Conservation (phyloP, 2,113 vertebrate species). For the Pampusana beccarii region DNA sequence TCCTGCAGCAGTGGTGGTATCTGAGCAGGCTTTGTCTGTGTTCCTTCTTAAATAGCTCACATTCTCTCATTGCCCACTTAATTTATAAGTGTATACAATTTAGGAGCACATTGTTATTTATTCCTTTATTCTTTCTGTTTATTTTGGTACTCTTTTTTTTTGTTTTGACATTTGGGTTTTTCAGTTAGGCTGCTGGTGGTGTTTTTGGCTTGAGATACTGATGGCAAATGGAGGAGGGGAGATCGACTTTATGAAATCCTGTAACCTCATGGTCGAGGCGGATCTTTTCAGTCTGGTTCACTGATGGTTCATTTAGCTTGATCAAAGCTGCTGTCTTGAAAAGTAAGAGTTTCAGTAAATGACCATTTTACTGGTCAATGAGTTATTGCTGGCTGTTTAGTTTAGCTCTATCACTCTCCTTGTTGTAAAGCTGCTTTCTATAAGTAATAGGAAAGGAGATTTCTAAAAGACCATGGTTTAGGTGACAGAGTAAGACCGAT, state of each 20-base stretch:
- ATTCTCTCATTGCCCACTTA: neutral
- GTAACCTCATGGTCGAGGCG: neutral
- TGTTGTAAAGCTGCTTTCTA: neutral
- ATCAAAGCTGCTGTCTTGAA: neutral
- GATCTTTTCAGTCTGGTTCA: neutral
- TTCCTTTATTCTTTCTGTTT: neutral
- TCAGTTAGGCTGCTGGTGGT: neutral
- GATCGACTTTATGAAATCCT: neutral
- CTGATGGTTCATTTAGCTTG: neutral
- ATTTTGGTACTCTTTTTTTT: neutral
- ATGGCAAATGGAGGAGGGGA: neutral
- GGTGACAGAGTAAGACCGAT: neutral
- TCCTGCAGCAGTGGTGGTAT: neutral
- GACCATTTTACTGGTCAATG: neutral
- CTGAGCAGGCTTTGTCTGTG: neutral
- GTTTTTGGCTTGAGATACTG: neutral
- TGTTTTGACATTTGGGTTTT: neutral
- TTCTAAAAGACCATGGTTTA: neutral
- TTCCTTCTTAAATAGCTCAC: neutral
- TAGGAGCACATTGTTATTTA: neutral
- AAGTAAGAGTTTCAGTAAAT: neutral
- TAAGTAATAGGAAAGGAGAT: neutral
- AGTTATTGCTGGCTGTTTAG: neutral
- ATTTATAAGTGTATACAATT: neutral
- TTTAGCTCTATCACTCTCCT: neutral